phyloP scores from a whole-genome alignment of 2,888 invertebrate species.

The Ectemnius cavifrons region DNA sequence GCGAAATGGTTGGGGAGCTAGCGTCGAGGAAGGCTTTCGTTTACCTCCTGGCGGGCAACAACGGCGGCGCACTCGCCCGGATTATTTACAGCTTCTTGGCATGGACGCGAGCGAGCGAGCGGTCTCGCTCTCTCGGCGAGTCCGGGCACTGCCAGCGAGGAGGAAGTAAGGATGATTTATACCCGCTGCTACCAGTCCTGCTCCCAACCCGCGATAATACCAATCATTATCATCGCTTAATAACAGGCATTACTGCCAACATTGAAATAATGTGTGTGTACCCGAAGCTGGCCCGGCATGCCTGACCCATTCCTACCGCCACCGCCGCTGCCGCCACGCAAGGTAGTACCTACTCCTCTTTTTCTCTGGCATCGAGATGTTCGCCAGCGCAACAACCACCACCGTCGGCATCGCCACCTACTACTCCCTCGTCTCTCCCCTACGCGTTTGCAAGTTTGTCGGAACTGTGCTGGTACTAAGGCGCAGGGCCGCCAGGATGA shows the following conservation, averaged over 20 bases:
- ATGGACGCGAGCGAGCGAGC: conserved; percentile 67
- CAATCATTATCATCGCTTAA: conserved; percentile 79
- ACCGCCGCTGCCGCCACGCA: conserved; percentile 28
- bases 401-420: conserved; percentile 40
- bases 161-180: conserved; percentile 78
- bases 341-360: conserved; percentile 49
- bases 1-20: conserved; percentile 1
- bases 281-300: conserved; percentile 62
- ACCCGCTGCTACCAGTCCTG: conserved; percentile 78
- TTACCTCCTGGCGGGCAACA: conserved; percentile 52
- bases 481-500: conserved; percentile 18
- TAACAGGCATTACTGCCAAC: conserved; percentile 79
- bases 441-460: conserved; percentile 10
- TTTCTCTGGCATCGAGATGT: conserved; percentile 32
- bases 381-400: conserved; percentile 24
- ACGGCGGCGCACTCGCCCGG: conserved; percentile 63
- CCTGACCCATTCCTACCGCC: conserved; percentile 68
- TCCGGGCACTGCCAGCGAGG: conserved; percentile 72
- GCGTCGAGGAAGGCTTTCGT: conserved; percentile 44
- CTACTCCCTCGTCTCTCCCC: conserved; percentile 24
- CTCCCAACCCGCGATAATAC: conserved; percentile 78
- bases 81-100: conserved; percentile 77
- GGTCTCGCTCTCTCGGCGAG: conserved; percentile 60
- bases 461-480: conserved; percentile 20
- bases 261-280: conserved; percentile 77